Evolutionary conservation across 2,888 invertebrate species (phyloP), one percentile per base, ranked within the genome.

Genomic region (Rapana venosa): DNA sequence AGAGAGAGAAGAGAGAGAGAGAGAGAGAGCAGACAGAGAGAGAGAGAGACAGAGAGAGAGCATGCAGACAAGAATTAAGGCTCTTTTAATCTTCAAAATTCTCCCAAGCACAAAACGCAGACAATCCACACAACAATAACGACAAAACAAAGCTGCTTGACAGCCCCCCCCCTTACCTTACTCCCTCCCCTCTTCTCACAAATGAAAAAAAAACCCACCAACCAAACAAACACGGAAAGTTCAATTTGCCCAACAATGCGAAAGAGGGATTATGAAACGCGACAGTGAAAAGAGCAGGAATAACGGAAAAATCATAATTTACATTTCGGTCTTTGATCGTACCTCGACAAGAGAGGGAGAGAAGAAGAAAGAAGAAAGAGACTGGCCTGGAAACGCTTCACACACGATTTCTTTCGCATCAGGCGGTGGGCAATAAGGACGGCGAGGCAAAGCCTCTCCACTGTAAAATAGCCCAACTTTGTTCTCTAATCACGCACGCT

Each of bases 251-350:
- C 81, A 83, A 83, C 81, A 83, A 83, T 47, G 81, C 47, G 81
- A 11, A 83, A 4, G 47, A 47, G 81, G 81, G 81, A 83, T 83
- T 83, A 83, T 47, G 81, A 47, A 36, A 83, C 11, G 15, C 36
- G 47, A 83, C 81, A 83, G 47, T 22, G 81, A 26, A 83, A 83
- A 47, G 81, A 83, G 36, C 36, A 36, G 22, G 22, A 47, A 83
- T 22, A 47, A 83, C 81, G 22, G 22, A 47, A 56, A 85, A 58
- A 30, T 17, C 30, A 85, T 56, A 15, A 85, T 85, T 85, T 85
- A 85, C 84, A 85, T 85, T 58, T 85, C 84, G 13, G n/a, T 85
- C 84, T 85, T 85, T 85, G 84, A 85, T 85, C 84, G 35, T 83
- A 13, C 5, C 47, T 11, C 26, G 22, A 30, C 81, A 26, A 5